Percentiles rank a stretch among this genome's conserved stretches.
phyloP scores from a whole-genome alignment of 37 sponge, comb jelly and placozoan species.

The Haliclona indistincta region DNA sequence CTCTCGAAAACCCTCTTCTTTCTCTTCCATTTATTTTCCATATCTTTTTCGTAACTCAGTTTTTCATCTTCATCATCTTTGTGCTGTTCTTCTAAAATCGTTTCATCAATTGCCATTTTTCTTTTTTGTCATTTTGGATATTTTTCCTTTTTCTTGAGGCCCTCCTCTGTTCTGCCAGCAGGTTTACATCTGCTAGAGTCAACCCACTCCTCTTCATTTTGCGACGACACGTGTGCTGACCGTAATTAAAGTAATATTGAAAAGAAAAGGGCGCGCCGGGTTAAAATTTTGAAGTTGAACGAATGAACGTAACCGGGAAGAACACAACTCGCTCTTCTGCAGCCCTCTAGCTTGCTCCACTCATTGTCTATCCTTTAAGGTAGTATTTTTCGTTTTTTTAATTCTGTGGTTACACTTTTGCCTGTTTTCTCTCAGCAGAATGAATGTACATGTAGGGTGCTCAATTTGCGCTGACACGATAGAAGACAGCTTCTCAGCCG shows the following conservation, averaged over 20 bases:
- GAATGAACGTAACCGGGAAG: not conserved
- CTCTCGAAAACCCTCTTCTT: constrained; percentile 58
- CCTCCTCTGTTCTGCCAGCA: too few relatives aligned
- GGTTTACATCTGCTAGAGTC: too few relatives aligned
- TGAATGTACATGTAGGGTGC: constrained; percentile 35
- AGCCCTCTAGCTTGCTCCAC: too few relatives aligned
- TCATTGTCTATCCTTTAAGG: too few relatives aligned
- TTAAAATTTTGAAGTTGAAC: not conserved
- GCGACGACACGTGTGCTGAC: not conserved
- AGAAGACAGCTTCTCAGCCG: constrained; percentile 35
- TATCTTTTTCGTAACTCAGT: not conserved
- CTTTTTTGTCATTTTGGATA: not conserved
- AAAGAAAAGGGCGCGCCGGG: not conserved
- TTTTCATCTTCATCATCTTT: not conserved
- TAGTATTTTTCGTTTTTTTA: too few relatives aligned
- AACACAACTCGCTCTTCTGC: too few relatives aligned
- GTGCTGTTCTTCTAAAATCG: not conserved
- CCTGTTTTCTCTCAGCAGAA: not conserved
- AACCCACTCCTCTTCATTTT: not conserved
- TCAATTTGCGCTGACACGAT: constrained; percentile 46
- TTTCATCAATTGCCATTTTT: not conserved
- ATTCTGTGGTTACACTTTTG: too few relatives aligned
- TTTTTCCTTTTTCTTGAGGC: not conserved
- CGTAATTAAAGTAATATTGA: not conserved
- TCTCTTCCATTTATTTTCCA: not conserved